Evolutionary conservation across 1,140 invertebrate genomes (phyloP), one percentile per base, ranked within the genome.

Genomic region (Agrypnia vestita): DNA sequence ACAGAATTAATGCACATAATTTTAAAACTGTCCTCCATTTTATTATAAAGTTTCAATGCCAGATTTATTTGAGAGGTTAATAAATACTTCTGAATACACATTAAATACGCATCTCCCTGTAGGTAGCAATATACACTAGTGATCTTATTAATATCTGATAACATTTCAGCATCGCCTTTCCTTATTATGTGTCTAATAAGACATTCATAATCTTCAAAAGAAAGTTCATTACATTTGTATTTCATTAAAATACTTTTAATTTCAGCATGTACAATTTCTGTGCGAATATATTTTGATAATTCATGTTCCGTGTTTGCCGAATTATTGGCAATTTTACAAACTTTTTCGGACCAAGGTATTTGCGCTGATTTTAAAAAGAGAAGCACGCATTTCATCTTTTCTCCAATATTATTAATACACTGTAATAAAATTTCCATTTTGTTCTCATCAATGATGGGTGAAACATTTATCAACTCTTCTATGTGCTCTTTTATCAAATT

Each of bases 381-480:
- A 49, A 83, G 15, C 4, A 82, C 21, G 25, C 80, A 83, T 44
- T 75, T 53, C 17, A 79, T 46, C 62, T 56, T 83, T 61, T 81
- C 80, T 61, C 77, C 75, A 8, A n/a, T 47, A 59, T 79, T 80
- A 55, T 78, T 73, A 67, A 83, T 83, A 17, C 74, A 25, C 7
- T 82, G 67, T 25, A 83, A 76, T 17, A 83, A 75, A 74, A 82
- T 83, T 51, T 81, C 69, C 55, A 83, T 80, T 71, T 80, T 81
- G n/a, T 62, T 44, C 78, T 82, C 82, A 67, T 83, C 82, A 4
- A 83, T 72, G 8, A 79, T 46, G 11, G 77, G 75, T 0, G 80
- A 83, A 12, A 75, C 15, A 12, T 51, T 72, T 4, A 83, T 64
- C 6, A 83, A 71, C 49, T 83, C 80, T 59, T 83, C 80, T 6